Base-by-base conservation (phyloP, 2,797 vertebrate genomes). In the Fundulus diaphanus region DNA sequence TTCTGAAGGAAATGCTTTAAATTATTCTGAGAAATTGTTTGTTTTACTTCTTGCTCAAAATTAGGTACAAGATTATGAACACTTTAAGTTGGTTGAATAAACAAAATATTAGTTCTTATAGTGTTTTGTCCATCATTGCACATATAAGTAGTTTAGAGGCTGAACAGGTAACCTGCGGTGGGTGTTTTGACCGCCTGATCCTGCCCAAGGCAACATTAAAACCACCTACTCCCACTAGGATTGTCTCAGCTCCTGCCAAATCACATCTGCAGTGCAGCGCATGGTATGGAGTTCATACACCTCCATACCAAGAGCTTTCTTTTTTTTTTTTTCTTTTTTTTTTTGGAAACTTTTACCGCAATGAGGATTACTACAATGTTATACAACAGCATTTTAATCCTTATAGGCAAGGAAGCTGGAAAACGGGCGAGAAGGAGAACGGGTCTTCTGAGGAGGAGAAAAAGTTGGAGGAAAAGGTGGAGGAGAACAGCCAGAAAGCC, bases 401-500 rank as follows among this genome's bases (percentile, higher is more conserved):
- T 40, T 71, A 63, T 77, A 98, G 97, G 90, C 95, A 95, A 87
- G 95, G 95, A 67, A 93, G 92, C 88, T 96, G 95, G 95, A 96
- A 95, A 88, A 96, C 94, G 0, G 97, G 97, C 77, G 97, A 97
- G 88, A 98, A 97, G 90, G 98, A 99, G 90, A 94, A 96, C 70
- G 97, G 97, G 61, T 97, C 97, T 77, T 94, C 95, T 84, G 98
- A 99, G 88, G 98, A 99, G 94, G 98, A 97, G 93, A 99, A 98
- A 90, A 99, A 99, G 79, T 93, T 99, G 88, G 98, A 99, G 91
- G 98, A 99, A 92, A 98, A 93, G 72, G 84, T 92, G 92, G 98
- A 98, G 90, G 98, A 99, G 93, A 99, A 97, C 89, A 98, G 97
- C 91, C 97, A 99, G 89, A 99, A 99, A 94, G 96, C 96, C 78